Conservation (phyloP, 1,140 invertebrate genomes). For the Drosophila paulistorum region DNA sequence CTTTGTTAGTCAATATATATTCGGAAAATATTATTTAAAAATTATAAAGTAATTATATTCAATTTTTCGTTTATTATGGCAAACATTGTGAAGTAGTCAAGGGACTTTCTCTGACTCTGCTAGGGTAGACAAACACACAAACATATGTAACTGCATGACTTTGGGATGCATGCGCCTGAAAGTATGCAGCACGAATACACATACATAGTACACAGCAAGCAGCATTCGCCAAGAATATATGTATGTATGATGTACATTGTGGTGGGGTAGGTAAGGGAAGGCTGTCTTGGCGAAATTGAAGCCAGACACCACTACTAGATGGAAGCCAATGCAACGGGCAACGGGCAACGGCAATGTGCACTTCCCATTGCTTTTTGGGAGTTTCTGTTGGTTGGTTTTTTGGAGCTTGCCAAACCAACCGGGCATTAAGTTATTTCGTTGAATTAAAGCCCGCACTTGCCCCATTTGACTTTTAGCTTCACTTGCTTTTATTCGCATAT, state of each 20-base stretch:
- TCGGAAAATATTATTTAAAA: too few species aligned
- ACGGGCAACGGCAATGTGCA: conserved; percentile 28
- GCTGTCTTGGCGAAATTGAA: not conserved
- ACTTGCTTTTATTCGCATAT: conserved; percentile 62
- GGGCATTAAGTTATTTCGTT: conserved; percentile 74
- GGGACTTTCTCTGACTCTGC: not conserved
- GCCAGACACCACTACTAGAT: not conserved
- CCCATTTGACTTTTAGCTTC: conserved; percentile 68
- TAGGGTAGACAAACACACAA: conserved; percentile 49
- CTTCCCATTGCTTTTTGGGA: conserved; percentile 31
- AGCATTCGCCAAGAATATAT: conserved; percentile 51
- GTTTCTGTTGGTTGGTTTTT: conserved; percentile 38
- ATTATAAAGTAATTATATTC: too few species aligned
- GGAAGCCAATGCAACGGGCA: conserved; percentile 45
- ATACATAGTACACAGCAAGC: conserved; percentile 22
- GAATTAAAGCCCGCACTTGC: conserved; percentile 70
- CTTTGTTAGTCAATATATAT: too few species aligned
- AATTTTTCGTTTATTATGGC: not conserved
- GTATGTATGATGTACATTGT: conserved; percentile 11
- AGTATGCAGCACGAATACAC: conserved; percentile 58
- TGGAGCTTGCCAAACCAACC: conserved; percentile 56
- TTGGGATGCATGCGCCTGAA: conserved; percentile 47
- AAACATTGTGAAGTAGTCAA: not conserved
- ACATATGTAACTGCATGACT: conserved; percentile 54
- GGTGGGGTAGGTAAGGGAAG: not conserved